Base-by-base conservation (phyloP, 2,888 invertebrate species). In the Periphyllus acericola region DNA sequence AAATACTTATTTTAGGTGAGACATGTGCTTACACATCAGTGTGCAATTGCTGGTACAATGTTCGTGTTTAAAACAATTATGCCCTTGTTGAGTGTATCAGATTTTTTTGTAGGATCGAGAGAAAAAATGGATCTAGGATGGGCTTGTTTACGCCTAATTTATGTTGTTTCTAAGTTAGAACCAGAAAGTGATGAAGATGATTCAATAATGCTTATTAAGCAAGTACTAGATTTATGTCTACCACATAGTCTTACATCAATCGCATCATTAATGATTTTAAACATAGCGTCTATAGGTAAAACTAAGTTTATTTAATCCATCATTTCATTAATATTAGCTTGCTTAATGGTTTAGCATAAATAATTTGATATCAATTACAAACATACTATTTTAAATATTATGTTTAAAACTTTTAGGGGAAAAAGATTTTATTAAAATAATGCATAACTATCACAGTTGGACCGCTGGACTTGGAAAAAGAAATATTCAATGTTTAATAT, bases 361-460 rank as follows among this genome's bases (percentile, higher is more conserved):
- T 40, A 5, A 40, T 40, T 40, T 40, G 14, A 55, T 55, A 17
- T 55, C 11, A 55, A 55, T 17, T 55, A 55, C 17, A 55, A 19
- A 11, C 3, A 19, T 3, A 55, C 14, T 19, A 55, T 19, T 21
- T n/a, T n/a, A n/a, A 6, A 66, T n/a, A 19, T 66, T 25, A 66
- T 66, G 8, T 66, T n/a, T n/a, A 25, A 25, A 66, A 36, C n/a
- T 55, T 87, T 46, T 74, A 87, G 87, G 87, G 32, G 87, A 87
- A 81, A 81, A 87, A 8, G 60, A 87, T 55, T 87, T 87, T 46
- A 80, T 81, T 60, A 87, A 87, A 60, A 80, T 87, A 60, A 87
- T 87, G 87, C 87, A 87, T 40, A 87, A 74, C n/a, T 81, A 87
- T 32, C 87, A 87, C 8, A 87, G 87, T 74, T 87, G 87, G 87